Base-by-base conservation (phyloP, 2,888 invertebrate species). In the Eupithecia centaureata region DNA sequence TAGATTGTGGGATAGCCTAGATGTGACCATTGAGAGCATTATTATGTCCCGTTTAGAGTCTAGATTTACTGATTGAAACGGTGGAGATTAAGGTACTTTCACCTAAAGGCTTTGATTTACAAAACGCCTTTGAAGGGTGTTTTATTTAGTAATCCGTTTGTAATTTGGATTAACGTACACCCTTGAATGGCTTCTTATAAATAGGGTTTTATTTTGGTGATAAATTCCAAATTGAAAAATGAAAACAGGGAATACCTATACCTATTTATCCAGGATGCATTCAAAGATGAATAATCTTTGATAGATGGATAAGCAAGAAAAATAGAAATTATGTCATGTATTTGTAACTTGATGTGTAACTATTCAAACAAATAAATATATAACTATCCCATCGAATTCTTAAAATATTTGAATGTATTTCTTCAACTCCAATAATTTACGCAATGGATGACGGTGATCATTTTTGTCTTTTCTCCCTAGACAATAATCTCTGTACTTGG, bases 1-100 rank as follows among this genome's bases (percentile, higher is more conserved):
- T 47, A 67, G 63, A 61, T 67, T 54, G 28, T 1, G 42, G 28
- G 12, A 30, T 51, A 32, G 63, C 47, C 42, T 60, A 64, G 68
- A 68, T 52, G 22, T 30, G 47, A 22, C 38, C 47, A 60, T 61
- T 68, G 61, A 68, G 58, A 68, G 68, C 64, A 52, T 68, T 68
- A 28, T 33, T 57, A 47, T 68, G 58, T 68, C 42, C 57, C 51
- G 56, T 59, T 63, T 63, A 61, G 57, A 56, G 58, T 56, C 64
- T 0, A 68, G 56, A 61, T 68, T 67, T 54, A 56, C 54, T 47
- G 67, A 51, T 59, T 51, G 47, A 51, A 15, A 38, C 25, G 64
- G 56, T 68, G 42, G 18, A 42, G 42, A 42, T 42, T 42, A 18
- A 18, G 42, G 22, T 68, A 56, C 35, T 64, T 63, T 68, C 61